These are phyloP conservation scores for Lucinisca nassula DNA, from an alignment of 2,888 invertebrate species.

Conservation along the genomic window DNA sequence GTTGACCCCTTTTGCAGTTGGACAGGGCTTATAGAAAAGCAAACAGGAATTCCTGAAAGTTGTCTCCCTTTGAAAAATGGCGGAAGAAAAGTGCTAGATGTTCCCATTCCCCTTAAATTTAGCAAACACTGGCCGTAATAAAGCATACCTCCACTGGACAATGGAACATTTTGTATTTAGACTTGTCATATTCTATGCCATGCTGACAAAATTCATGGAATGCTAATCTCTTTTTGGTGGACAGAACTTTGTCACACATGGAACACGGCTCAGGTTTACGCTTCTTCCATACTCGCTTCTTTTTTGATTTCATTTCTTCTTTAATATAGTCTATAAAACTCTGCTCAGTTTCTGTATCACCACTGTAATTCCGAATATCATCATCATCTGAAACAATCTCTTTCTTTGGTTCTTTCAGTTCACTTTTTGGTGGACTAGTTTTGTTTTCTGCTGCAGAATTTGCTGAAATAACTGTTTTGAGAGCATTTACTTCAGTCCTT, in stretches of 20 bases:
- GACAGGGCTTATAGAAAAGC: too few relatives aligned
- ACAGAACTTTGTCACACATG: slow-evolving; percentile 50
- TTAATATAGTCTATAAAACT: too few relatives aligned
- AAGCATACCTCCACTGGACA: slow-evolving; percentile 53
- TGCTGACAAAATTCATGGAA: slow-evolving; percentile 68
- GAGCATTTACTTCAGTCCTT: background rate
- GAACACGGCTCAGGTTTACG: slow-evolving; percentile 48
- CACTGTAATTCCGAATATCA: too few relatives aligned
- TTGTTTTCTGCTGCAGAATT: background rate
- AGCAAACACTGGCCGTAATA: too few relatives aligned
- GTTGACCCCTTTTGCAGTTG: too few relatives aligned
- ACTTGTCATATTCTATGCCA: slow-evolving; percentile 55
- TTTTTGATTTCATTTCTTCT: background rate
- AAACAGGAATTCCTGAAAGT: too few relatives aligned
- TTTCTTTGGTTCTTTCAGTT: background rate
- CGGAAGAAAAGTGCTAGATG: too few relatives aligned
- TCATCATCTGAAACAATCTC: background rate
- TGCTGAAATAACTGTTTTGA: background rate
- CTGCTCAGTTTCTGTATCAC: too few relatives aligned
- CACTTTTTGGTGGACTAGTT: background rate
- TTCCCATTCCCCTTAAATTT: too few relatives aligned
- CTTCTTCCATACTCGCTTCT: slow-evolving; percentile 3
- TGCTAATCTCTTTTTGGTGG: slow-evolving; percentile 54
- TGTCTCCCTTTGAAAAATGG: too few relatives aligned
- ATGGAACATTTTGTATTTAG: slow-evolving; percentile 50